These are phyloP conservation scores for Papilio aristodemus DNA, from an alignment of 1,140 invertebrate species.

Conservation along the genomic window DNA sequence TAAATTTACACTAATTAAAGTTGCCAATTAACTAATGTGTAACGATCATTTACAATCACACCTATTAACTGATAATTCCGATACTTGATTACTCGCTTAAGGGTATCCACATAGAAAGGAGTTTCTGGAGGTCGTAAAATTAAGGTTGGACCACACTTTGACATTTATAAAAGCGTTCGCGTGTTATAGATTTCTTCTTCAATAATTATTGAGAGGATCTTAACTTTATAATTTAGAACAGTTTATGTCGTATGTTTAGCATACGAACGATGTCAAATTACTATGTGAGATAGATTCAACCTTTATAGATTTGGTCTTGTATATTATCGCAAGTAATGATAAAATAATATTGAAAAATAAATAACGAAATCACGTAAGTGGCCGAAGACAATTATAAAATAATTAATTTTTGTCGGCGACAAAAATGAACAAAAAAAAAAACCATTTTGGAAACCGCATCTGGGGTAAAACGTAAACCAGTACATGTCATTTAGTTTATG, in stretches of 20 bases:
- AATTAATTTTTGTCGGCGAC: no score
- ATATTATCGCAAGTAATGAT: background rate
- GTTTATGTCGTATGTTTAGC: conserved; percentile 15
- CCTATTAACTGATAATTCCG: conserved; percentile 7
- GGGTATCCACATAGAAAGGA: conserved; percentile 13
- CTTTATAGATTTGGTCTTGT: conserved; percentile 1
- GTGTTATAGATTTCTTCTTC: conserved; percentile 25
- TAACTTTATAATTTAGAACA: conserved; percentile 29
- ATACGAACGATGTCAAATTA: conserved; percentile 23
- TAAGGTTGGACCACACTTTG: conserved; percentile 23
- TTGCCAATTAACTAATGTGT: conserved; percentile 11
- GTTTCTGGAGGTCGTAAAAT: conserved; percentile 5
- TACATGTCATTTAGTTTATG: no score
- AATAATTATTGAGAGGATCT: conserved; percentile 17
- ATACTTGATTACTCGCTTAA: background rate
- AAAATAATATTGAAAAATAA: no score
- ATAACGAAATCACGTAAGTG: no score
- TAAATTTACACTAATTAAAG: conserved; percentile 22
- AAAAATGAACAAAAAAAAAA: no score
- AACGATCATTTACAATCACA: conserved; percentile 12
- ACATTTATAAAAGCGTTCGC: conserved; percentile 21
- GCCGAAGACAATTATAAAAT: no score
- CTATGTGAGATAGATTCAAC: conserved; percentile 15
- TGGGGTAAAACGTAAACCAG: no score
- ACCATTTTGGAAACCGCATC: no score